Base-by-base conservation (phyloP, 2,797 vertebrate genomes). In the Aulostomus chinensis region DNA sequence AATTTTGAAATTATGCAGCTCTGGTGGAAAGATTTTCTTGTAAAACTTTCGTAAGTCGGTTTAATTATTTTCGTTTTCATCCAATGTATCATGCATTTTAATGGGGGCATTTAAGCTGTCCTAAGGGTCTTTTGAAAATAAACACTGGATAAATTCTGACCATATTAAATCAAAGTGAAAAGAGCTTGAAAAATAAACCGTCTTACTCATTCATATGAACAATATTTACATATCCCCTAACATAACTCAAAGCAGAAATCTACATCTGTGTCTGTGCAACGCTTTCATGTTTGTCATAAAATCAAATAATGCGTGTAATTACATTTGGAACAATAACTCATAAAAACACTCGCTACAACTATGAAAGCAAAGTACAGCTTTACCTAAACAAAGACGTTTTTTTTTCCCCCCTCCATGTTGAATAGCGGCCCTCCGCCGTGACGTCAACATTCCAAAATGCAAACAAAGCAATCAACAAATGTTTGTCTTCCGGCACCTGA, bases 41-140 rank as follows among this genome's bases (percentile, higher is more conserved):
- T 25, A 38, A 38, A 58, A 40, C 41, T 57, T 41, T 32, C 46
- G 11, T 49, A 34, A 46, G 50, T 58, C 58, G 54, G 50, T 84
- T 88, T 69, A 85, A 86, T 86, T 81, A 84, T 85, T 89, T 85
- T 76, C 29, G 5, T 76, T 83, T 83, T 73, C 60, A 67, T 76
- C 40, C n/a, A 61, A 59, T 68, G 43, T 35, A 73, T 73, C 46
- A 8, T 56, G 65, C 42, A 80, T 83, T 83, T 81, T 72, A 83
- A 87, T 70, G 52, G 52, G n/a, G 34, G 20, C 22, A 2, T 78
- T 87, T 79, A 65, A 72, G 66, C 62, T 61, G 75, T 64, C 76
- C 20, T 25, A 24, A 65, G 37, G 71, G 28, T 26, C 54, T 60
- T 78, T 41, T 18, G 25, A 68, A 85, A 87, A 86, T 73, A 82